phyloP scores from a whole-genome alignment of 2,797 vertebrate species.

The Cynopterus sphinx region DNA sequence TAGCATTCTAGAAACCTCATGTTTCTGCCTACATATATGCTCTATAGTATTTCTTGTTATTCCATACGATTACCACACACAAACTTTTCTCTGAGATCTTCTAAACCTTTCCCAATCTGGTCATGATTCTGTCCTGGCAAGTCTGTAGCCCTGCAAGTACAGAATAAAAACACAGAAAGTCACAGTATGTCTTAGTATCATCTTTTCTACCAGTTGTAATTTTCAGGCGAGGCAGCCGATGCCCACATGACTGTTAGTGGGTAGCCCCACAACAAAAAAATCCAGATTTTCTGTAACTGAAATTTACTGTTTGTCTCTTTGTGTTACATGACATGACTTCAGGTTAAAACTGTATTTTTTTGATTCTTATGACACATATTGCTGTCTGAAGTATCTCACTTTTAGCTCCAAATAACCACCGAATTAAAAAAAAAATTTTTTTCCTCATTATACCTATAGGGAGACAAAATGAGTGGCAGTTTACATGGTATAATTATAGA shows the following conservation, averaged over 20 bases:
- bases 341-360: slow-evolving; percentile 9
- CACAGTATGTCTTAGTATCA: not conserved
- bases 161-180: not conserved
- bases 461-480: not conserved
- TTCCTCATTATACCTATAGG: not conserved
- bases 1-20: not conserved
- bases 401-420: not conserved
- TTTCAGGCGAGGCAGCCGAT: not conserved
- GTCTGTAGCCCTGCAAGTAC: not conserved
- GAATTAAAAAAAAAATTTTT: not conserved
- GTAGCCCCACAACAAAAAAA: not conserved
- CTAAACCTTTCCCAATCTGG: slow-evolving; percentile 6
- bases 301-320: not conserved
- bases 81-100: not conserved
- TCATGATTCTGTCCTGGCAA: not conserved
- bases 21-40: not conserved
- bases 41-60: not conserved
- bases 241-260: not conserved
- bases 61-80: not conserved
- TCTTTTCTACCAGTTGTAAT: not conserved
- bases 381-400: not conserved
- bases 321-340: not conserved
- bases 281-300: not conserved
- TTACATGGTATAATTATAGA: not conserved
- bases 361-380: not conserved